These are phyloP conservation scores for Glandiceps talaboti DNA, from an alignment of 53 echinoderm and acorn worm genomes.

Conservation along the genomic window DNA sequence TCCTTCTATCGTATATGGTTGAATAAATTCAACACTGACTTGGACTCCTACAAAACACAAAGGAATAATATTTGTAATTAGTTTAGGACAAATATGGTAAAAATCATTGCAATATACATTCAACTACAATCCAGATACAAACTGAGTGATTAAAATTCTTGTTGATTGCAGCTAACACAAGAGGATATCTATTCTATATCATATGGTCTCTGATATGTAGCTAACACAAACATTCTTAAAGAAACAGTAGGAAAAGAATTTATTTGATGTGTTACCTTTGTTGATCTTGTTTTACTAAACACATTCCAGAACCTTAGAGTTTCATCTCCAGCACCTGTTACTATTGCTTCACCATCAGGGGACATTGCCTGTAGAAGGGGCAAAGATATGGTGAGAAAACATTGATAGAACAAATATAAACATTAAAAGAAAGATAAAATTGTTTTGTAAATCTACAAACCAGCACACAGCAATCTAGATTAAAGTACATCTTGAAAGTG, in stretches of 20 bases:
- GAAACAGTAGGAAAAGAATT: background rate
- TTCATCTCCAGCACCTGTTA: constrained; percentile 95
- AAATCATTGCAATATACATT: too few relatives aligned
- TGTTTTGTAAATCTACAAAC: too few relatives aligned
- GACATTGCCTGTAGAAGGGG: constrained; percentile 65
- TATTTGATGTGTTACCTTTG: constrained; percentile 45
- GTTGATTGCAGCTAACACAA: too few relatives aligned
- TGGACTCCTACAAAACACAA: constrained; percentile 80
- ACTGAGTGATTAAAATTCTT: background rate
- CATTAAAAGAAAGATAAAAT: too few relatives aligned
- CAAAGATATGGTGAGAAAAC: too few relatives aligned
- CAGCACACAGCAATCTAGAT: too few relatives aligned
- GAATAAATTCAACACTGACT: constrained; percentile 90
- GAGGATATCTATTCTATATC: constrained; percentile 1
- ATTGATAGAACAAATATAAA: too few relatives aligned
- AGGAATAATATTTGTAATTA: too few relatives aligned
- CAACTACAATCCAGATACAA: too few relatives aligned
- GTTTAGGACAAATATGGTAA: too few relatives aligned
- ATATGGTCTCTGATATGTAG: background rate
- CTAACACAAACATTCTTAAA: too few relatives aligned
- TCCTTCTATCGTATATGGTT: constrained; percentile 74
- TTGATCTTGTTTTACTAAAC: constrained; percentile 96
- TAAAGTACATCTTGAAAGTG: too few relatives aligned
- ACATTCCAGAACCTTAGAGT: constrained; percentile 98
- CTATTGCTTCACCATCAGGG: constrained; percentile 98